phyloP scores from a whole-genome alignment of 2,113 vertebrate genomes.

The Mustela nigripes region DNA sequence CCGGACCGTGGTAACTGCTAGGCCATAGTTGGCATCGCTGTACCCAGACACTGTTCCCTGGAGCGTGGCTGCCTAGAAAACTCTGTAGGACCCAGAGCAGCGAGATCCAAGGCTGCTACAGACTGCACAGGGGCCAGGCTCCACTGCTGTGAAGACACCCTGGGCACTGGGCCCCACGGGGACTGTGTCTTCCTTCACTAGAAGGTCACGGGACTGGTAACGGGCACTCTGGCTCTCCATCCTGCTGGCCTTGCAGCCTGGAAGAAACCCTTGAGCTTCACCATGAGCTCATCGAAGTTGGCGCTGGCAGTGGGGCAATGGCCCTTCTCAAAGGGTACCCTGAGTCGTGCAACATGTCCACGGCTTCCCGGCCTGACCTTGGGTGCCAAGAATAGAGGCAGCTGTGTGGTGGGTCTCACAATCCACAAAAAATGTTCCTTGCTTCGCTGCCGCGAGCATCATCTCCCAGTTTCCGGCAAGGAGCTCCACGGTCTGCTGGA shows the following conservation, averaged over 20 bases:
- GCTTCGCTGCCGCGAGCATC: constrained; percentile 95
- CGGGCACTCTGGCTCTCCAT: constrained; percentile 96
- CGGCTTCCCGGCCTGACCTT: constrained; percentile 93
- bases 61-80: constrained; percentile 93
- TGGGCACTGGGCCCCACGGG: constrained; percentile 89
- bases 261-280: constrained; percentile 98
- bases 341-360: constrained; percentile 94
- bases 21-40: constrained; percentile 92
- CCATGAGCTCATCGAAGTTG: constrained; percentile 98
- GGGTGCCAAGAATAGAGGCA: constrained; percentile 90
- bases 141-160: constrained; percentile 98
- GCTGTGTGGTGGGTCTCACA: constrained; percentile 97
- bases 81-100: constrained; percentile 97
- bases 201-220: constrained; percentile 96
- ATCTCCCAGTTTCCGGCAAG: constrained; percentile 93
- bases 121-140: constrained; percentile 97
- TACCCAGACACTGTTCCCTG: constrained; percentile 91
- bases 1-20: constrained; percentile 37
- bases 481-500: constrained; percentile 97
- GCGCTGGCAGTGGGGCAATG: constrained; percentile 94
- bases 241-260: constrained; percentile 98
- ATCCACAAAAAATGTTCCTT: constrained; percentile 96
- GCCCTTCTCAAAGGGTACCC: constrained; percentile 95
- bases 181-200: constrained; percentile 96
- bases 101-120: constrained; percentile 97